These are phyloP conservation scores for Caenorhabditis remanei DNA, from an alignment of 1,140 invertebrate species.

Conservation along the genomic window DNA sequence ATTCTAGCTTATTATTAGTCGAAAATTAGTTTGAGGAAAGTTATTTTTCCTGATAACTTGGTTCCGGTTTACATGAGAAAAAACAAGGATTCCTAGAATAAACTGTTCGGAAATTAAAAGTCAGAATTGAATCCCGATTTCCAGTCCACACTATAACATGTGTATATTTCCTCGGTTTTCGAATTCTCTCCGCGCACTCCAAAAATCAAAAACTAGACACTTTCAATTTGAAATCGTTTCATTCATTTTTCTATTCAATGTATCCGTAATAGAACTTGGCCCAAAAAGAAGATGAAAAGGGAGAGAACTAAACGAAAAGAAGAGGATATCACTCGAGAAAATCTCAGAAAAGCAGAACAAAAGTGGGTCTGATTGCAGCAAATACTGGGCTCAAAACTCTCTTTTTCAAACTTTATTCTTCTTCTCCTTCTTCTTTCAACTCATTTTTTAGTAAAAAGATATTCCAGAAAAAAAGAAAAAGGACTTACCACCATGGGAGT, in stretches of 20 bases:
- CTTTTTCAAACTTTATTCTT: neutral
- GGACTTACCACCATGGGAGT: slow-evolving; percentile 70
- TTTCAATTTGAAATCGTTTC: neutral
- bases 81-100: no score
- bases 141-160: no score
- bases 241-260: neutral
- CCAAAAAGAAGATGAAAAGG: neutral
- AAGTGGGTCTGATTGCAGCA: slow-evolving; percentile 48
- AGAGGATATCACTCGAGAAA: slow-evolving; percentile 36
- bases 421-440: slow-evolving; percentile 2
- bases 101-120: no score
- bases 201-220: slow-evolving; percentile 10
- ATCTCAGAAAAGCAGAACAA: slow-evolving; percentile 47
- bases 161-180: no score
- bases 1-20: no score
- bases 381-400: neutral
- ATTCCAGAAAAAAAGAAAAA: neutral
- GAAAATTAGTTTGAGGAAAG: no score
- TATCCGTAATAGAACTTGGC: slow-evolving; percentile 10
- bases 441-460: slow-evolving; percentile 16
- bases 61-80: no score
- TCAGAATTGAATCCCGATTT: no score
- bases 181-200: neutral
- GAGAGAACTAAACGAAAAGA: neutral
- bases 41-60: no score